phyloP scores from a whole-genome alignment of 2,113 vertebrate genomes.

The Forbesichthys papilliferus region DNA sequence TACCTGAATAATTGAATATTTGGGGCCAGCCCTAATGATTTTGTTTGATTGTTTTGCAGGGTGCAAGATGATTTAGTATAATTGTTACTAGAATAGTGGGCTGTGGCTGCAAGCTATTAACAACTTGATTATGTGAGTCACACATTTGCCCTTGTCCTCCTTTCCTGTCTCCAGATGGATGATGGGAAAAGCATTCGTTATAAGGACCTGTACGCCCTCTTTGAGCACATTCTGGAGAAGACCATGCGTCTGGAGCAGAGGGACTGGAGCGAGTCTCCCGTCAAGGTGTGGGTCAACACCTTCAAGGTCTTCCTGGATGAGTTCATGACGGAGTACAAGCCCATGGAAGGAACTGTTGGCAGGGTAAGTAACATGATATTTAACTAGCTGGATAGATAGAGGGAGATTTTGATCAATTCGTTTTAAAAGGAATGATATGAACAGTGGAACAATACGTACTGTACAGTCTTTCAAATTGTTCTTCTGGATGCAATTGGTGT shows the following conservation, averaged over 20 bases:
- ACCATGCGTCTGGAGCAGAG: slow-evolving; percentile 92
- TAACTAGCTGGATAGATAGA: neutral
- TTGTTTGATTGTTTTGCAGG: too few relatives aligned
- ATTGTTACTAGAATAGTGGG: too few relatives aligned
- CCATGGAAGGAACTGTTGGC: slow-evolving; percentile 79
- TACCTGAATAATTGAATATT: too few relatives aligned
- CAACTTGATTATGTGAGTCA: neutral
- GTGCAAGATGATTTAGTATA: too few relatives aligned
- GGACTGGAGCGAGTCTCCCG: slow-evolving; percentile 93
- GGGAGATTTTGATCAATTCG: too few relatives aligned
- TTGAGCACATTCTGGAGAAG: slow-evolving; percentile 97
- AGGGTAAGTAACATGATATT: slow-evolving; percentile 75
- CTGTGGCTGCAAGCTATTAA: too few relatives aligned
- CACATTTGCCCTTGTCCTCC: neutral
- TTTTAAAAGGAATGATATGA: too few relatives aligned
- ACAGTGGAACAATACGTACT: too few relatives aligned
- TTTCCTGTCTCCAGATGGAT: slow-evolving; percentile 80
- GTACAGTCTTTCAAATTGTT: too few relatives aligned
- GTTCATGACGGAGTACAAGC: slow-evolving; percentile 94
- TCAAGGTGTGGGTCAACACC: slow-evolving; percentile 97
- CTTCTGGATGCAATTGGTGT: too few relatives aligned
- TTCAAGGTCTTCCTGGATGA: slow-evolving; percentile 98
- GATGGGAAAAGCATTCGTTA: slow-evolving; percentile 95
- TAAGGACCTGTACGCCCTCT: slow-evolving; percentile 92
- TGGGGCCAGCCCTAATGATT: too few relatives aligned